These are phyloP conservation scores for Lipophrys pholis DNA, from an alignment of 2,113 vertebrate species.

Conservation along the genomic window DNA sequence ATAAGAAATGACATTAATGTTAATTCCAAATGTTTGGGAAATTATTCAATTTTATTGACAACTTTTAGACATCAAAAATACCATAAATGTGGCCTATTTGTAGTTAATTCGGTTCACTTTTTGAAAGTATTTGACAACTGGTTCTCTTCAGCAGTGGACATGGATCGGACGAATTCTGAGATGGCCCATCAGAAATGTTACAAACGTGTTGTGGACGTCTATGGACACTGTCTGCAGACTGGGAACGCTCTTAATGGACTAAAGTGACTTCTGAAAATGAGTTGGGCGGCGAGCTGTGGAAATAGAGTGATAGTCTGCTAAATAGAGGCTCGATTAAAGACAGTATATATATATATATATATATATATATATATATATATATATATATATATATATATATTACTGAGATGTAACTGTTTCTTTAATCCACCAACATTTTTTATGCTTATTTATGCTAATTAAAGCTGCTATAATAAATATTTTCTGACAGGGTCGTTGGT, in stretches of 20 bases:
- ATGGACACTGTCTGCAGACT: conserved; percentile 19
- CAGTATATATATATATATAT: too few species aligned
- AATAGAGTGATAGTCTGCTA: neutral
- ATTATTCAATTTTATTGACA: too few species aligned
- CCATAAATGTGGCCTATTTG: too few species aligned
- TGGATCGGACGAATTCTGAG: too few species aligned
- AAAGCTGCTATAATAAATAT: conserved; percentile 21
- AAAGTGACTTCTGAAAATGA: conserved; percentile 12
- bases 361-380: conserved; percentile 8
- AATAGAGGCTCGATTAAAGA: conserved; percentile 1
- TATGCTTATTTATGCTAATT: conserved; percentile 11
- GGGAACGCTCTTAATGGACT: conserved; percentile 4
- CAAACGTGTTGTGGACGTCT: neutral
- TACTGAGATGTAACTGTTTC: neutral
- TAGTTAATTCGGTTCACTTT: too few species aligned
- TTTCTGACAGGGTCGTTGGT: neutral
- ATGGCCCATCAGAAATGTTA: too few species aligned
- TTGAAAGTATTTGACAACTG: too few species aligned
- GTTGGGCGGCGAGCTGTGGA: conserved; percentile 13
- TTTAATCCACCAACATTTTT: neutral
- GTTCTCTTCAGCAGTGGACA: too few species aligned
- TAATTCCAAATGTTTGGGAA: too few species aligned
- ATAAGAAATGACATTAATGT: too few species aligned
- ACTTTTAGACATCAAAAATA: too few species aligned
- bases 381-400: neutral